These are phyloP conservation scores for Leuctra nigra DNA, from an alignment of 2,888 invertebrate genomes.

Conservation along the genomic window DNA sequence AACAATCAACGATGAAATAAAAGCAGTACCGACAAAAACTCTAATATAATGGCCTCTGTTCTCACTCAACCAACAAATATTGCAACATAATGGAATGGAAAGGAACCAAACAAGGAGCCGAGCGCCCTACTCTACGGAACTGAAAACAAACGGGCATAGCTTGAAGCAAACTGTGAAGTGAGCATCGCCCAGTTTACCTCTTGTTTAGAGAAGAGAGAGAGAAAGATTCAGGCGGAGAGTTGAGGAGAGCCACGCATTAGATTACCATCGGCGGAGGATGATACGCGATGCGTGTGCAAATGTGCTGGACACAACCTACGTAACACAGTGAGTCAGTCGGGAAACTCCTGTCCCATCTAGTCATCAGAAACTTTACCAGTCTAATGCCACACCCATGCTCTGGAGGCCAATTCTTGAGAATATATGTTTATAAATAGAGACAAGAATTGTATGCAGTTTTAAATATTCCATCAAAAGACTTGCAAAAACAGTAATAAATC, in stretches of 20 bases:
- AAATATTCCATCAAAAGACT: too few relatives aligned
- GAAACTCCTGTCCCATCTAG: slow-evolving; percentile 13
- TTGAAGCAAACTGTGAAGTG: slow-evolving; percentile 10
- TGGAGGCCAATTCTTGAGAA: too few relatives aligned
- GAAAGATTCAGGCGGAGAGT: slow-evolving; percentile 27
- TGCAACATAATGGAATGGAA: too few relatives aligned
- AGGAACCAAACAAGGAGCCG: background rate
- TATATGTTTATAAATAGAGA: too few relatives aligned
- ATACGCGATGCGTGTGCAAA: slow-evolving; percentile 21
- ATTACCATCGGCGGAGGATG: slow-evolving; percentile 21
- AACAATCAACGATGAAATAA: slow-evolving; percentile 3
- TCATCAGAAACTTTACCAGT: too few relatives aligned
- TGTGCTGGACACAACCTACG: slow-evolving; percentile 23
- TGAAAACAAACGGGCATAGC: slow-evolving; percentile 18
- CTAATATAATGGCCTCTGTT: too few relatives aligned
- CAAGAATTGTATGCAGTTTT: too few relatives aligned
- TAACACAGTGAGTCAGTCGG: background rate
- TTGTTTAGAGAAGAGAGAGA: slow-evolving; percentile 21
- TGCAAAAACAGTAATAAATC: too few relatives aligned
- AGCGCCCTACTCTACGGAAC: background rate
- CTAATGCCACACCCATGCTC: too few relatives aligned
- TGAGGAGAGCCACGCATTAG: slow-evolving; percentile 27
- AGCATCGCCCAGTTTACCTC: slow-evolving; percentile 22
- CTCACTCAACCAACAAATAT: too few relatives aligned
- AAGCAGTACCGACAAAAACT: background rate